Conservation (phyloP, 23 tunicate species). For the Halocynthia roretzi region DNA sequence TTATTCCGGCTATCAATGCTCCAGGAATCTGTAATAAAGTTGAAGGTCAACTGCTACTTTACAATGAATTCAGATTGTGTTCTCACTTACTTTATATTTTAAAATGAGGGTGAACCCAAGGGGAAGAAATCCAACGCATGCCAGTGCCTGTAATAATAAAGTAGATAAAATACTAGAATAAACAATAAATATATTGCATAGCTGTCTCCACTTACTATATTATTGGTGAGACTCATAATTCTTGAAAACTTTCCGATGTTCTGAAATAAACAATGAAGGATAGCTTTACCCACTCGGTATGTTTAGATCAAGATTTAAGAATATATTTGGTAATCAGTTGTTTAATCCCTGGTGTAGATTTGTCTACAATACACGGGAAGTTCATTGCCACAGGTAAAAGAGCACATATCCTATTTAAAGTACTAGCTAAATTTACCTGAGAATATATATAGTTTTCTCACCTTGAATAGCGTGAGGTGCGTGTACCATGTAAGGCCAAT, state of each 20-base stretch:
- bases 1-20: background rate
- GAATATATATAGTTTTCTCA: background rate
- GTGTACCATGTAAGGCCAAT: slow-evolving; percentile 18
- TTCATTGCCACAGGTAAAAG: no score
- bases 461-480: slow-evolving; percentile 13
- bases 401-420: no score
- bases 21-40: background rate
- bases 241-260: slow-evolving; percentile 8
- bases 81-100: slow-evolving; percentile 10
- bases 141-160: slow-evolving; percentile 12
- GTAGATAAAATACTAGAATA: background rate
- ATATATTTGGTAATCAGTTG: no score
- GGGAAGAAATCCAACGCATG: slow-evolving; percentile 25
- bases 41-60: background rate
- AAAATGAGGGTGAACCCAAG: slow-evolving; percentile 15
- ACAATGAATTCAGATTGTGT: background rate
- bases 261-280: slow-evolving; percentile 3
- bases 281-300: background rate
- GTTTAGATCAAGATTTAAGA: background rate
- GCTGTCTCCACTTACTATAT: slow-evolving; percentile 1
- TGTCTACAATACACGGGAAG: no score
- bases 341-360: no score
- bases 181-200: background rate
- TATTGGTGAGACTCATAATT: slow-evolving; percentile 18
- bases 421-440: background rate